Percentiles rank a stretch among this genome's conserved stretches.
phyloP scores from a whole-genome alignment of 2,113 vertebrate genomes.

The Pterocles orientalis region DNA sequence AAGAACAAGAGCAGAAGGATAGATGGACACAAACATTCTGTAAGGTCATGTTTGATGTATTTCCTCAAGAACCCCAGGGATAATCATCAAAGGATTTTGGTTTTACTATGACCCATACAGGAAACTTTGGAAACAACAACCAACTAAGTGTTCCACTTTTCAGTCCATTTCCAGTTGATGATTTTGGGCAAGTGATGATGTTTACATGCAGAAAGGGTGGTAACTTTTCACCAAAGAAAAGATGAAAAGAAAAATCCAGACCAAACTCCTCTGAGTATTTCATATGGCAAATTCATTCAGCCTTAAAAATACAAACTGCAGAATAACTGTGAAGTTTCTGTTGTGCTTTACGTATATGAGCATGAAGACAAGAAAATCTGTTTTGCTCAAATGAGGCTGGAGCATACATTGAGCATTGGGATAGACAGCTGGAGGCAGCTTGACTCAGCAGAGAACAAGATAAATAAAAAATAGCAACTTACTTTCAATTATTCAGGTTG shows the following conservation, averaged over 20 bases:
- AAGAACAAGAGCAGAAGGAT: neutral
- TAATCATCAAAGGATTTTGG: neutral
- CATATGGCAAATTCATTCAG: neutral
- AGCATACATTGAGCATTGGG: neutral
- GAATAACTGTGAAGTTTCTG: neutral
- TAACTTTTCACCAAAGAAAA: neutral
- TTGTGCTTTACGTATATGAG: neutral
- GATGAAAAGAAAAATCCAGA: neutral
- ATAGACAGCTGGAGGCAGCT: neutral
- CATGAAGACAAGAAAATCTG: neutral
- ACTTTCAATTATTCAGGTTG: constrained; percentile 19
- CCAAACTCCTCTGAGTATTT: neutral
- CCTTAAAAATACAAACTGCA: neutral
- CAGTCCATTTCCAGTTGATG: neutral
- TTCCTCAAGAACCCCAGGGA: neutral
- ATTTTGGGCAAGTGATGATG: neutral
- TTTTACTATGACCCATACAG: neutral
- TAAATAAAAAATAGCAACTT: neutral
- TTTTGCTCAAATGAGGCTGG: neutral
- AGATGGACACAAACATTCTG: neutral
- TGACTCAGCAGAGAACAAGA: neutral
- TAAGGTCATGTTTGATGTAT: neutral
- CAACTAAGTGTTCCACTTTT: neutral
- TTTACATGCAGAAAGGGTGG: neutral
- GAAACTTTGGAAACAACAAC: neutral